Conservation (phyloP, 2,797 vertebrate species). For the Brachyrhaphis roseni region DNA sequence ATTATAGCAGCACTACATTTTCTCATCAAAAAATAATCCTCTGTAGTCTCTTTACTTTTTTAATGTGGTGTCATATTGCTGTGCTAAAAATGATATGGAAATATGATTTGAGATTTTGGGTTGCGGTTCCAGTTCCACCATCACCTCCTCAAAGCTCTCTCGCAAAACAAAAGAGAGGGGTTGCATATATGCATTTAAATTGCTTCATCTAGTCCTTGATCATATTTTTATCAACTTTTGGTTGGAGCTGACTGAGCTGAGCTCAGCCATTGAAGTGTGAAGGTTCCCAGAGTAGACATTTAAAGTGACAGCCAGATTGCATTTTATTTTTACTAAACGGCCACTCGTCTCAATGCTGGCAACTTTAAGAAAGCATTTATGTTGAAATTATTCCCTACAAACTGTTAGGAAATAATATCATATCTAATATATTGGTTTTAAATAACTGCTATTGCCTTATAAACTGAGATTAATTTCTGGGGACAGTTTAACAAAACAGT, state of each 20-base stretch:
- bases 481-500: background rate
- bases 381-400: background rate
- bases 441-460: background rate
- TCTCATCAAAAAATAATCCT: background rate
- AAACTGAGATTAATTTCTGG: background rate
- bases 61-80: background rate
- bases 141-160: background rate
- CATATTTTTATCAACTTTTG: slow-evolving; percentile 1
- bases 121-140: background rate
- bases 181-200: slow-evolving; percentile 4
- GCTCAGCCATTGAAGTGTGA: background rate
- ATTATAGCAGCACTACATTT: background rate
- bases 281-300: background rate
- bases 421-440: background rate
- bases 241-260: background rate
- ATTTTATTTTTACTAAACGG: background rate
- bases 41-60: background rate
- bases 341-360: background rate
- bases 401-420: background rate
- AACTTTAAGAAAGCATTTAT: background rate
- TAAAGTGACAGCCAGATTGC: background rate
- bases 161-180: background rate
- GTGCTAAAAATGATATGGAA: background rate
- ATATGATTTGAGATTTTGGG: background rate
- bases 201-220: background rate